A percentile compares a stretch with the other conserved stretches of the same genome.
These are phyloP conservation scores for Antheraea assamensis DNA, from an alignment of 2,888 invertebrate species.

Conservation along the genomic window DNA sequence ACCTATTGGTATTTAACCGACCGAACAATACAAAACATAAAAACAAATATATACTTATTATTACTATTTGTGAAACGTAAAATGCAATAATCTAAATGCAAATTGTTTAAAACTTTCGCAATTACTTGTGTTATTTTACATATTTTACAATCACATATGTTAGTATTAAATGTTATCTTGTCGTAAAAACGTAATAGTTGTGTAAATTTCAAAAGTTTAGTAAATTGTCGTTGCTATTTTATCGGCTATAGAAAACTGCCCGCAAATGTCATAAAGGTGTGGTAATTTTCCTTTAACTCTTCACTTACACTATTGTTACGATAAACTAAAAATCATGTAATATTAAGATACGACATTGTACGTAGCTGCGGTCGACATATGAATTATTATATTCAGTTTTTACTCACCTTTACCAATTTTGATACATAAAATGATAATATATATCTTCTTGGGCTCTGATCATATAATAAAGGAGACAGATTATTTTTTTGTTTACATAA, in stretches of 20 bases:
- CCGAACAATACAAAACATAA: not conserved
- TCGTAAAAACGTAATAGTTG: conserved; percentile 2
- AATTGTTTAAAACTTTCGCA: not conserved
- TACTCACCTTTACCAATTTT: no score
- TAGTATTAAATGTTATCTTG: not conserved
- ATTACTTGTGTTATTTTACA: not conserved
- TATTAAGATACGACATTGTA: no score
- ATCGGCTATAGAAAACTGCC: conserved; percentile 21
- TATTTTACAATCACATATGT: not conserved
- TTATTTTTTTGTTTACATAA: no score
- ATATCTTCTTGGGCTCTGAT: no score
- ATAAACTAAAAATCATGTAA: no score
- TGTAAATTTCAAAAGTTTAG: not conserved
- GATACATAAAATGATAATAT: no score
- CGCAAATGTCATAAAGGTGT: conserved; percentile 18
- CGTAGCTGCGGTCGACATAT: no score
- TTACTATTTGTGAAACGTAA: not conserved
- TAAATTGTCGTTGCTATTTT: not conserved
- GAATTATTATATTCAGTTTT: no score
- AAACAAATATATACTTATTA: not conserved
- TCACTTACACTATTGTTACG: not conserved
- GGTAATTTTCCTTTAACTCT: not conserved
- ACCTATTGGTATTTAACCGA: not conserved
- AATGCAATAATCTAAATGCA: not conserved
- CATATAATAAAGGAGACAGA: no score